Percentiles rank a stretch among this genome's conserved stretches.
Evolutionary conservation across 2,113 vertebrate genomes (phyloP).

Genomic region (Nibea coibor): DNA sequence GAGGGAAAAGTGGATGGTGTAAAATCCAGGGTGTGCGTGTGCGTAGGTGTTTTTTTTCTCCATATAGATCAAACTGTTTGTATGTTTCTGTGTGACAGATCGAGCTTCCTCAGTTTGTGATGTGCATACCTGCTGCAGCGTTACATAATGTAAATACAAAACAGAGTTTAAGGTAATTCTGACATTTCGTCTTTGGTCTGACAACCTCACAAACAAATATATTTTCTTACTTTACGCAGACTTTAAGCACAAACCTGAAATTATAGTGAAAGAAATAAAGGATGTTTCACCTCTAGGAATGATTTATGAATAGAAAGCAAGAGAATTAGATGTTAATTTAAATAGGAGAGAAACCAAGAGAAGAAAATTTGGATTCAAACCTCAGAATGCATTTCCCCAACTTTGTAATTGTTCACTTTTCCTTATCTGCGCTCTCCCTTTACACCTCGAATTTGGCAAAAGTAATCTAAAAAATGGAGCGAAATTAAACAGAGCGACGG

Average conservation of each 20-base stretch:
- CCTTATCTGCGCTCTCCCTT: slow-evolving; percentile 29
- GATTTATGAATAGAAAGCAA: slow-evolving; percentile 11
- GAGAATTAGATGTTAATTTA: neutral
- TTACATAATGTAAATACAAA: neutral
- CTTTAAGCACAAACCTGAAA: too few relatives aligned
- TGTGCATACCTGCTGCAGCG: neutral
- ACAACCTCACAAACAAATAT: too few relatives aligned
- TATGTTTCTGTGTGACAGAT: neutral
- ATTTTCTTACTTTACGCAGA: too few relatives aligned
- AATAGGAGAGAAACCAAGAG: neutral
- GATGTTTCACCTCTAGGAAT: neutral
- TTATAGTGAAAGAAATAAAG: neutral
- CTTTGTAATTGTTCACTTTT: slow-evolving; percentile 39
- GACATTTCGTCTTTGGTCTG: too few relatives aligned
- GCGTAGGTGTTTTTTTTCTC: slow-evolving; percentile 14
- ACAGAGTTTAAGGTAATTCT: too few relatives aligned
- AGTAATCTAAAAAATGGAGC: slow-evolving; percentile 35
- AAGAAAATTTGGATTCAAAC: slow-evolving; percentile 30
- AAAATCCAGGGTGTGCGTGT: slow-evolving; percentile 40
- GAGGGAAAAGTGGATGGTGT: slow-evolving; percentile 42
- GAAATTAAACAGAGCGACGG: slow-evolving; percentile 20
- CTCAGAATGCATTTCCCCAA: slow-evolving; percentile 10
- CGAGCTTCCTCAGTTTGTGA: neutral
- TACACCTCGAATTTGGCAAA: slow-evolving; percentile 9
- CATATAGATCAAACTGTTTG: slow-evolving; percentile 24